Evolutionary conservation across 1,140 invertebrate species (phyloP).

Genomic region (Pseudachorutes palmiensis): DNA sequence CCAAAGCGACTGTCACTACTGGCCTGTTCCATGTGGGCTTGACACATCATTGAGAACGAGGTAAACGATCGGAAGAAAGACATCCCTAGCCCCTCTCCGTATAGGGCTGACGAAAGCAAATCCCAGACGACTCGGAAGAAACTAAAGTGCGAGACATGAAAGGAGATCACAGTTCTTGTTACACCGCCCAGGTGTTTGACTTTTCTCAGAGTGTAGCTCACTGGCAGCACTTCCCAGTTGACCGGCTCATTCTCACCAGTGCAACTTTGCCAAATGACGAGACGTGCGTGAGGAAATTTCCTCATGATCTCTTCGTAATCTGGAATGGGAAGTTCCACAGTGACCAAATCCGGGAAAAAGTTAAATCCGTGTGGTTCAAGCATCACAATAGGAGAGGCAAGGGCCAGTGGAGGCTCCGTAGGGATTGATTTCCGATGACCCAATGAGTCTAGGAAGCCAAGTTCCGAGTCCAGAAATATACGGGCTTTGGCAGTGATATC

Average conservation of each 20-base stretch:
- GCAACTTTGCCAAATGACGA: constrained; percentile 37
- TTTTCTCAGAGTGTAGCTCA: constrained; percentile 6
- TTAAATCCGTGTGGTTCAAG: constrained; percentile 39
- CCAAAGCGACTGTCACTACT: constrained; percentile 39
- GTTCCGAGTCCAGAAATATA: constrained; percentile 36
- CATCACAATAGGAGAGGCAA: constrained; percentile 40
- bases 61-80: constrained; percentile 38
- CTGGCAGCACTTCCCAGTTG: constrained; percentile 34
- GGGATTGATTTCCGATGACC: not conserved
- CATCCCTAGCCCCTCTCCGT: constrained; percentile 38
- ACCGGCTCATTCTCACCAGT: constrained; percentile 35
- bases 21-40: constrained; percentile 41
- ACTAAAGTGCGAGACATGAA: constrained; percentile 39
- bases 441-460: constrained; percentile 1
- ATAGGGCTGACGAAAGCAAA: constrained; percentile 30
- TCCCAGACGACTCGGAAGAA: constrained; percentile 15
- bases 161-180: constrained; percentile 26
- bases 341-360: constrained; percentile 28
- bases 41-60: constrained; percentile 42
- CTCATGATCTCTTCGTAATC: constrained; percentile 34
- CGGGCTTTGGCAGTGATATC: constrained; percentile 37
- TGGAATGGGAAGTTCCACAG: constrained; percentile 38
- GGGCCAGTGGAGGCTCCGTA: constrained; percentile 8
- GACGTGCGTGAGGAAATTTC: constrained; percentile 21
- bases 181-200: not conserved